Base-by-base conservation (phyloP, 2,797 vertebrate genomes). In the Anomalospiza imberbis region DNA sequence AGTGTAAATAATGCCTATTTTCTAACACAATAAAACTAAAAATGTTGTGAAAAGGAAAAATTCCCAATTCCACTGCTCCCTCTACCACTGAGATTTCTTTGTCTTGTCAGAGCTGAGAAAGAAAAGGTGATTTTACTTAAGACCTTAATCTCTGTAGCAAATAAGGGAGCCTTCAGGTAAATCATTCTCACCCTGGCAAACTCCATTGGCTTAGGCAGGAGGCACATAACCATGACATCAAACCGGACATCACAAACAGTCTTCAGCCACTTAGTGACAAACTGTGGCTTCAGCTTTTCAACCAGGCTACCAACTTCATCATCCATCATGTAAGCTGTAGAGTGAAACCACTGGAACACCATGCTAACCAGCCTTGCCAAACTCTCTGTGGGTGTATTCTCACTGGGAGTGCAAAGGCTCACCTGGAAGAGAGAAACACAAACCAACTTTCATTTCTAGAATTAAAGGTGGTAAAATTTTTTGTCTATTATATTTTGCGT, bases 341-440 rank as follows among this genome's bases (percentile, higher is more conserved):
- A 99, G 95, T 99, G 99, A 94, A 99, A 99, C 99, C 99, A 99
- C 97, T 99, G 99, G 96, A 99, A 99, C 55, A 99, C 99, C 99
- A 99, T 99, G 96, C 99, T 99, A 93, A 99, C 99, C 92, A 99
- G 98, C 68, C 99, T 98, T 34, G 99, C 99, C 95, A 99, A 97
- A 89, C 99, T 99, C 96, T 99, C 99, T 0, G 99, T 99, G 12
- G 99, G 99, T 0, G 99, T 99, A 97, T 99, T 99, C 96, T 99
- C 99, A 54, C 99, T 99, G 75, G 99, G 99, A 5, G 99, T 99
- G 93, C 99, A 99, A 86, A 99, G 98, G 95, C 99, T 99, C 93
- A 99, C 99, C 99, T 99, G 96, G 28, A 96, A 93, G 67, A 58
- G 28, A 94, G 45, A 93, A 93, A 60, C 36, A 95, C 26, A 95